A percentile compares a stretch with the other conserved stretches of the same genome.
phyloP scores from a whole-genome alignment of 2,888 invertebrate species.

The Hydroisotoma schaefferi region DNA sequence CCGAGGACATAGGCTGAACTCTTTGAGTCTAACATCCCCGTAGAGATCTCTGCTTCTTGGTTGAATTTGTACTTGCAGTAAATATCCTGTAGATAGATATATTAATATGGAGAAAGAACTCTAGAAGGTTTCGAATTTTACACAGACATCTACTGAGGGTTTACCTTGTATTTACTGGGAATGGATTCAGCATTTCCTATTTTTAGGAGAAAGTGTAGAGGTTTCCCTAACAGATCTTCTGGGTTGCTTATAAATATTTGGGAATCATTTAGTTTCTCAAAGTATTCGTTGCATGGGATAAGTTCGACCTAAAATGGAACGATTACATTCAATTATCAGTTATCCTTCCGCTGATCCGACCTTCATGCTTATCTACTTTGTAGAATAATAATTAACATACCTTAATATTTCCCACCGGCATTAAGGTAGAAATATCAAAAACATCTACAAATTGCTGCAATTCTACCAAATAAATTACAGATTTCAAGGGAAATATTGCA shows the following conservation, averaged over 20 bases:
- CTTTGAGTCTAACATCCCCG: conserved; percentile 20
- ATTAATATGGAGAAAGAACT: not conserved
- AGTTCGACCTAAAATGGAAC: conserved; percentile 6
- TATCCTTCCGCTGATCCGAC: not conserved
- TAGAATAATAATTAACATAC: conserved; percentile 12
- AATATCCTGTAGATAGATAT: conserved; percentile 21
- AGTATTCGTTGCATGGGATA: conserved; percentile 10
- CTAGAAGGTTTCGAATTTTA: too few species aligned
- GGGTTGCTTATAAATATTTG: conserved; percentile 26
- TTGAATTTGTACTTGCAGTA: conserved; percentile 31
- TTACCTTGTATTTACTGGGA: conserved; percentile 23
- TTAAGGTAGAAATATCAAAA: conserved; percentile 16
- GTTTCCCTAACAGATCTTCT: conserved; percentile 22
- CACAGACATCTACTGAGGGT: too few species aligned
- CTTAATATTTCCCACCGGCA: conserved; percentile 19
- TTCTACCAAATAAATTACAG: conserved; percentile 23
- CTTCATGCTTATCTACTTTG: too few species aligned
- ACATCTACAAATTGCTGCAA: conserved; percentile 19
- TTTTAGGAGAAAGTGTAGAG: conserved; percentile 11
- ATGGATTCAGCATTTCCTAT: conserved; percentile 15
- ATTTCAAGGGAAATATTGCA: conserved; percentile 21
- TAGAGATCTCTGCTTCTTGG: conserved; percentile 5
- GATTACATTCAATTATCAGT: not conserved
- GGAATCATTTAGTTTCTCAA: conserved; percentile 19
- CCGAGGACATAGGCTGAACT: conserved; percentile 12